These are phyloP conservation scores for Odontesthes bonariensis DNA, from an alignment of 2,113 vertebrate genomes.

Conservation along the genomic window DNA sequence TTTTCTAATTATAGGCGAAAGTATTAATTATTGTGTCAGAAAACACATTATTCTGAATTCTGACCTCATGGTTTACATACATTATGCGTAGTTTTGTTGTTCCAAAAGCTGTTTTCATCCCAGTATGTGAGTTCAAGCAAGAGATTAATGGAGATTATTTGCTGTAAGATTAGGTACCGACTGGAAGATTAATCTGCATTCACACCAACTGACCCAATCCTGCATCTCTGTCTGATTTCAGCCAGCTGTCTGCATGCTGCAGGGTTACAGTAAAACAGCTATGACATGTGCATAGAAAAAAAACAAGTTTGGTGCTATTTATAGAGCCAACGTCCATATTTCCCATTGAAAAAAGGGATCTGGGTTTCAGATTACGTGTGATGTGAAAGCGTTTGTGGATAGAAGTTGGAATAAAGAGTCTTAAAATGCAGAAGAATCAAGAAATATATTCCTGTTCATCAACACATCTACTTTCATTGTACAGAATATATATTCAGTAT, in stretches of 20 bases:
- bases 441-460: too few species aligned
- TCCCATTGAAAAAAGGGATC: background rate
- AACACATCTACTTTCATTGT: too few species aligned
- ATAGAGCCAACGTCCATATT: background rate
- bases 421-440: too few species aligned
- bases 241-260: conserved; percentile 38
- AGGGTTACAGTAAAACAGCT: conserved; percentile 15
- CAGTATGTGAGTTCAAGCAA: conserved; percentile 39
- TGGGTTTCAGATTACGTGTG: too few species aligned
- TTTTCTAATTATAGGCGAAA: background rate
- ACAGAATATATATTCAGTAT: background rate
- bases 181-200: conserved; percentile 61
- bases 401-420: too few species aligned
- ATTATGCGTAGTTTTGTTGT: conserved; percentile 16
- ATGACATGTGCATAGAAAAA: background rate
- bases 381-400: too few species aligned
- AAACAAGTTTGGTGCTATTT: background rate
- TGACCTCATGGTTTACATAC: background rate
- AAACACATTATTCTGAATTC: conserved; percentile 4
- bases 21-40: background rate
- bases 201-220: conserved; percentile 37
- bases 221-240: conserved; percentile 41
- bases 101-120: conserved; percentile 47
- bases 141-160: conserved; percentile 67
- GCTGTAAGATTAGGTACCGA: conserved; percentile 51